These are phyloP conservation scores for Physella acuta DNA, from an alignment of 1,140 invertebrate species.

Conservation along the genomic window DNA sequence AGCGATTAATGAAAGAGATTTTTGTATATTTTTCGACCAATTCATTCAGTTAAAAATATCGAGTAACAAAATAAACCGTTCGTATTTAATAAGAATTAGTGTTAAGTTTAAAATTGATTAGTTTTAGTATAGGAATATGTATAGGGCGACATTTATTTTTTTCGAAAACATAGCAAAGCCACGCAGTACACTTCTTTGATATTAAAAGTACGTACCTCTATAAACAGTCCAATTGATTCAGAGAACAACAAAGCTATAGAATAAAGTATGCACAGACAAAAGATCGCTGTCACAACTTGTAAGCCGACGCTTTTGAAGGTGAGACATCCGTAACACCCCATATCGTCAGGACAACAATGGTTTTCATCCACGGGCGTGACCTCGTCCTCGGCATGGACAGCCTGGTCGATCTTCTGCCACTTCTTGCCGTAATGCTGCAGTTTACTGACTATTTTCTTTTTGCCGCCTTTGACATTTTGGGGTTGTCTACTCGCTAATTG, in stretches of 20 bases:
- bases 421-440: slow-evolving; percentile 33
- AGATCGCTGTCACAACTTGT: slow-evolving; percentile 38
- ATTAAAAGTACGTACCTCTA: slow-evolving; percentile 50
- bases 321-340: slow-evolving; percentile 32
- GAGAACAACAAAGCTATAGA: slow-evolving; percentile 46
- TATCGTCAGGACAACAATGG: slow-evolving; percentile 27
- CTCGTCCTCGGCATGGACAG: slow-evolving; percentile 32
- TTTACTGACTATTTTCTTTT: slow-evolving; percentile 26
- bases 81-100: too few species aligned
- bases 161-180: too few species aligned
- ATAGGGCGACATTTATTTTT: too few species aligned
- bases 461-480: slow-evolving; percentile 21
- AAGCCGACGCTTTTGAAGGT: slow-evolving; percentile 34
- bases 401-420: slow-evolving; percentile 42
- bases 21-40: too few species aligned
- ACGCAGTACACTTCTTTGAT: too few species aligned
- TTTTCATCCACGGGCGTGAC: slow-evolving; percentile 28
- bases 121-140: too few species aligned
- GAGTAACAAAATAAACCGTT: too few species aligned
- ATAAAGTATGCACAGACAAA: slow-evolving; percentile 50
- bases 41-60: too few species aligned
- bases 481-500: slow-evolving; percentile 33
- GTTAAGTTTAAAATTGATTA: too few species aligned
- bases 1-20: too few species aligned
- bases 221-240: slow-evolving; percentile 49